A percentile compares a stretch with the other conserved stretches of the same genome.
Conservation (phyloP, 2,888 invertebrate genomes). For the Macaria notata region DNA sequence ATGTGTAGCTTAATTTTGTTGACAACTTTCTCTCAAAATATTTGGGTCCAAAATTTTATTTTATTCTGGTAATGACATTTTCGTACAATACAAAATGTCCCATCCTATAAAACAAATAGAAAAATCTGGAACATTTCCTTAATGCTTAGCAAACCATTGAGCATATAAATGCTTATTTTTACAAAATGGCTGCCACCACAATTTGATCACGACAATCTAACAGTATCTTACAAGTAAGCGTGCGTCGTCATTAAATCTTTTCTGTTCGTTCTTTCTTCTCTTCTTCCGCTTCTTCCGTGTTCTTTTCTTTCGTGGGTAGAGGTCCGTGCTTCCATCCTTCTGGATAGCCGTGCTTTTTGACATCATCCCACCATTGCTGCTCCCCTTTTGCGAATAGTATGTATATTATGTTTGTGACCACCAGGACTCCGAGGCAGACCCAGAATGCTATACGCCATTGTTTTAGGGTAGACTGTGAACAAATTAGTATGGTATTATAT, state of each 20-base stretch:
- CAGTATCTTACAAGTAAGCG: too few relatives aligned
- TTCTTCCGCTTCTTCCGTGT: conserved; percentile 51
- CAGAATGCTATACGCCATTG: conserved; percentile 92
- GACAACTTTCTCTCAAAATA: too few relatives aligned
- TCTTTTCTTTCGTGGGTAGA: conserved; percentile 48
- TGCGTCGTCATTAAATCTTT: neutral
- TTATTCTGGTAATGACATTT: too few relatives aligned
- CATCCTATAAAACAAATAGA: too few relatives aligned
- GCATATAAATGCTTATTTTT: too few relatives aligned
- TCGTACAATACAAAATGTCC: too few relatives aligned
- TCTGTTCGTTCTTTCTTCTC: conserved; percentile 34
- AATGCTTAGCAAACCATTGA: too few relatives aligned
- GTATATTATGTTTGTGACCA: conserved; percentile 86
- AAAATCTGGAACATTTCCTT: too few relatives aligned
- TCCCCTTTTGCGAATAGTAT: conserved; percentile 88
- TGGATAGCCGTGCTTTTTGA: conserved; percentile 73
- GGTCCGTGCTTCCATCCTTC: conserved; percentile 66
- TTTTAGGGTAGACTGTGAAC: conserved; percentile 78
- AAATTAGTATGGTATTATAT: conserved; percentile 23
- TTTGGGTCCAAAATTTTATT: too few relatives aligned
- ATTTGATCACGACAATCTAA: too few relatives aligned
- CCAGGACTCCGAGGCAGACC: conserved; percentile 87
- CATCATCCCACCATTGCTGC: conserved; percentile 89
- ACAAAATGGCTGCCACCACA: too few relatives aligned
- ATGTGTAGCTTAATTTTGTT: too few relatives aligned